Percentiles rank a stretch among this genome's conserved stretches.
phyloP scores from a whole-genome alignment of 2,888 invertebrate genomes.

The Dioctria linearis region DNA sequence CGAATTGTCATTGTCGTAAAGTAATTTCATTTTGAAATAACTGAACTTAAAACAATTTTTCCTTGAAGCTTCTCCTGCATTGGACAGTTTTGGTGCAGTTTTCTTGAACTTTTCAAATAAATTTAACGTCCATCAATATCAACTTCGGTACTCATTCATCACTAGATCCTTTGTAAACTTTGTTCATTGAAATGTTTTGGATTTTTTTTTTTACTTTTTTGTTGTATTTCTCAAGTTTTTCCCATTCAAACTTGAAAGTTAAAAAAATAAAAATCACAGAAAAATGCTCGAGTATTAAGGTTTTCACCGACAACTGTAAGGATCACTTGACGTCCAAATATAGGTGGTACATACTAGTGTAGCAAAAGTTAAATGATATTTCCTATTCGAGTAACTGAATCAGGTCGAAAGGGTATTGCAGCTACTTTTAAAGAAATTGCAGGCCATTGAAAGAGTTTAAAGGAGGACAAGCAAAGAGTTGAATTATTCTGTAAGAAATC shows the following conservation, averaged over 20 bases:
- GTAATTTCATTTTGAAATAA: too few species aligned
- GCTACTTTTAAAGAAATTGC: constrained; percentile 34
- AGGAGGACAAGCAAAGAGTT: not conserved
- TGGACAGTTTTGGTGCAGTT: too few species aligned
- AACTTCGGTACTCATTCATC: not conserved
- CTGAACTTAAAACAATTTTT: too few species aligned
- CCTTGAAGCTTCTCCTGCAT: too few species aligned
- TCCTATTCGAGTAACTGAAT: constrained; percentile 27
- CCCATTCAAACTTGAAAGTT: not conserved
- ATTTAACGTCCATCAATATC: not conserved
- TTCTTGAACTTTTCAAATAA: too few species aligned
- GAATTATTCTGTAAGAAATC: not conserved
- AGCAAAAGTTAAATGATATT: constrained; percentile 42
- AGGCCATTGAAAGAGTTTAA: not conserved
- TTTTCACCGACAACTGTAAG: too few species aligned
- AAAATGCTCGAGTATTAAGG: not conserved
- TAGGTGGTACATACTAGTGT: not conserved
- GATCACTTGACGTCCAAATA: not conserved
- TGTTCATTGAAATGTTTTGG: not conserved
- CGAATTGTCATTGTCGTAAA: too few species aligned
- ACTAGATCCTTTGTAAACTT: not conserved
- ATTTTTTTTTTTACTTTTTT: not conserved
- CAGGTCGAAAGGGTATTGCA: constrained; percentile 45
- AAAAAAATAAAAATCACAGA: not conserved
- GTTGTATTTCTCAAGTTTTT: not conserved